Evolutionary conservation across 2,113 vertebrate genomes (phyloP), one percentile per base, ranked within the genome.

Genomic region (Dasypus novemcinctus): DNA sequence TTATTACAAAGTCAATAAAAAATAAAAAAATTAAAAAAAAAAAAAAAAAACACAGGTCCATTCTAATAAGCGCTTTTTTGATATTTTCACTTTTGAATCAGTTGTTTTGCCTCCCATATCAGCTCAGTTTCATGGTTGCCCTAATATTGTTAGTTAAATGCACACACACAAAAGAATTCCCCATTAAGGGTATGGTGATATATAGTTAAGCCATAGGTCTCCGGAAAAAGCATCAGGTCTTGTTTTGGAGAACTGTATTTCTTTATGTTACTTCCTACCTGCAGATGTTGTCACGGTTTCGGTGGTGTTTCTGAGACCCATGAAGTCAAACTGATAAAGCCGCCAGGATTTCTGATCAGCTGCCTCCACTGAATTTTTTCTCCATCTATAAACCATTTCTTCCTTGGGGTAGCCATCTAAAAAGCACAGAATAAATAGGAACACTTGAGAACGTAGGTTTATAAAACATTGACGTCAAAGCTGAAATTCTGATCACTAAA

Each of bases 381-480:
- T 99, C 99, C 99, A 99, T 97, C 99, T 99, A 97, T 99, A 99
- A 97, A 99, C 97, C 99, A 99, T 99, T 98, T 99, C 99, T 95
- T 99, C 99, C 98, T 98, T 99, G 27, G 99, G 99, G 96, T 99
- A 99, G 96, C 99, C 99, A 97, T 99, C 99, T 99, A 98, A 94
- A 99, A 99, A 98, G 46, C 93, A 98, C 31, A 98, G 87, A 97
- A 74, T 29, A 95, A 80, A 83, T 49, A 54, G 92, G 36, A 87
- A 7, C 1, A 66, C 66, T 86, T 87, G 0, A 43, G 85, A 8
- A 63, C 36, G n/a, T 41, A 76, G 23, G 59, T 64, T 33, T 82
- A 21, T 17, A 61, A 94, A 95, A n/a, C 14, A 81, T 18, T 52
- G 52, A 75, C 1, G 38, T 27, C 11, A 76, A 81, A 12, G 54